Evolutionary conservation across 2,113 vertebrate species (phyloP).

Genomic region (Fregata magnificens): DNA sequence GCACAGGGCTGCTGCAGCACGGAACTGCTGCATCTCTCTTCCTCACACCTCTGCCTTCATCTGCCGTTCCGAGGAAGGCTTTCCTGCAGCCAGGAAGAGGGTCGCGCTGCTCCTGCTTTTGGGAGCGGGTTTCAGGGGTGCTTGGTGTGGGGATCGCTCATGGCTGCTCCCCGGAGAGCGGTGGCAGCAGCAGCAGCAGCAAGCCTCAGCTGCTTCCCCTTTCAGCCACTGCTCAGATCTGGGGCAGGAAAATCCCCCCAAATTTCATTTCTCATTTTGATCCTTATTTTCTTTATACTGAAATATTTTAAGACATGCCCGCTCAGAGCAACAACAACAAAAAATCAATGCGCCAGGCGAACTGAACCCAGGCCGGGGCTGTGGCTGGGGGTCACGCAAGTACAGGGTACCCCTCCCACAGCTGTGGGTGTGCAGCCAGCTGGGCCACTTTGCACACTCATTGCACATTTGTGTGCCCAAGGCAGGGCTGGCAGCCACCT

Average conservation of each 20-base stretch:
- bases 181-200: not conserved
- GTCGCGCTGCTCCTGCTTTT: not conserved
- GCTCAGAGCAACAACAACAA: not conserved
- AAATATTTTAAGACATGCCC: not conserved
- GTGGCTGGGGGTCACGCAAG: accelerated
- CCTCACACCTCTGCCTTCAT: not conserved
- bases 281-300: not conserved
- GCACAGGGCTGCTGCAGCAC: not conserved
- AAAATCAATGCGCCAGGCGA: accelerated
- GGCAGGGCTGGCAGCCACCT: not conserved
- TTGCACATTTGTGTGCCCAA: not conserved
- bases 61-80: not conserved
- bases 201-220: not conserved
- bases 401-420: no score
- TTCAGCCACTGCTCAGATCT: not conserved
- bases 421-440: not conserved
- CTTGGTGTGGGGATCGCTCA: not conserved
- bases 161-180: not conserved
- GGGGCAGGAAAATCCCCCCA: not conserved
- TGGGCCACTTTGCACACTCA: not conserved
- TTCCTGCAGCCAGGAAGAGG: not conserved
- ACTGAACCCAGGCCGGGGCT: not conserved
- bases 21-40: not conserved
- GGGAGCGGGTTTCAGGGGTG: not conserved
- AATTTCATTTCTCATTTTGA: not conserved